Evolutionary conservation across 2,888 invertebrate genomes (phyloP).

Genomic region (Tenodera sinensis): DNA sequence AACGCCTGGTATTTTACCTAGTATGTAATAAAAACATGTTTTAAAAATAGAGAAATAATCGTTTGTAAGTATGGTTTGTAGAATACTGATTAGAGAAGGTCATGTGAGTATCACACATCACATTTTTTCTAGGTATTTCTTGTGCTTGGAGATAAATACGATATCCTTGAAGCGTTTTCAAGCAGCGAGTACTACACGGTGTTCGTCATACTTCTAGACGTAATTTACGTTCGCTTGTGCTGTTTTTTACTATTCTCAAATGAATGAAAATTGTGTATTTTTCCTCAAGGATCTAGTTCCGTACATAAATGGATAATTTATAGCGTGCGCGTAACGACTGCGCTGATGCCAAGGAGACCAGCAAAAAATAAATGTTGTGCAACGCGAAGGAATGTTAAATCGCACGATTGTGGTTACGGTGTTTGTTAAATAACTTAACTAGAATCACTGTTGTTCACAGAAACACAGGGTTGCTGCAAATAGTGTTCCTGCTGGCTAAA

Average conservation of each 20-base stretch:
- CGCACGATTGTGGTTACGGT: not conserved
- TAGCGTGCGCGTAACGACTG: not conserved
- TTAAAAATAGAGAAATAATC: too few species aligned
- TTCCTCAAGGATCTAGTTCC: not conserved
- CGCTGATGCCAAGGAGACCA: not conserved
- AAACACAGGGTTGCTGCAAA: too few species aligned
- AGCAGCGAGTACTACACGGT: not conserved
- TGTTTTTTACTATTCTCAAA: not conserved
- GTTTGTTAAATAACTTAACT: too few species aligned
- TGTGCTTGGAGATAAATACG: not conserved
- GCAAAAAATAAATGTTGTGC: not conserved
- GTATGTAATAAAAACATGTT: too few species aligned
- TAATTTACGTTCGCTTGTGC: not conserved
- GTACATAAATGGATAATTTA: not conserved
- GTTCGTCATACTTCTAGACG: not conserved
- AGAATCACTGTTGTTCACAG: too few species aligned
- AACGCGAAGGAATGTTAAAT: not conserved
- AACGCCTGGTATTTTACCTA: too few species aligned
- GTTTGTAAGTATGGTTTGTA: too few species aligned
- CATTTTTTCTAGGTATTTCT: too few species aligned
- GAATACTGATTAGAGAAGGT: too few species aligned
- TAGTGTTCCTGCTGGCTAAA: too few species aligned
- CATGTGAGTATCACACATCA: too few species aligned
- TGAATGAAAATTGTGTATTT: not conserved
- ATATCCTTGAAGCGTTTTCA: not conserved